Conservation (phyloP, 2,113 vertebrate species). For the Cyprinus carpio region DNA sequence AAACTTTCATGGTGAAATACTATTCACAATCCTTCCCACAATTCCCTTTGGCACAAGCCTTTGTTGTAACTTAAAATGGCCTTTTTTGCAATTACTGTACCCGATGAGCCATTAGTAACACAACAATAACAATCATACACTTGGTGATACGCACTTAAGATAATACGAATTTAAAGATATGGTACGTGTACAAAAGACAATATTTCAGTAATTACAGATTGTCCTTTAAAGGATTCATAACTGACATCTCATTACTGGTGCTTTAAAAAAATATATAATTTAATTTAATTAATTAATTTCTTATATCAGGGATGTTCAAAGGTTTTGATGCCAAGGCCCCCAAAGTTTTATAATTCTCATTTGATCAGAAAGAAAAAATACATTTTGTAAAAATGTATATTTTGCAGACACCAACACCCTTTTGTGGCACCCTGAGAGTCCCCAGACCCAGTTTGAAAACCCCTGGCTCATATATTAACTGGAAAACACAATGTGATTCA, state of each 20-base stretch:
- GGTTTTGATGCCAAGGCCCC: neutral
- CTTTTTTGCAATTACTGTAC: neutral
- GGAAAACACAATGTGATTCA: neutral
- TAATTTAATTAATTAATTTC: no score
- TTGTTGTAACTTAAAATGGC: neutral
- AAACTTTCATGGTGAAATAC: constrained; percentile 11
- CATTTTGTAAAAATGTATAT: no score
- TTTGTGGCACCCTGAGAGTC: neutral
- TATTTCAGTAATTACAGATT: neutral
- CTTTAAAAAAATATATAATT: no score
- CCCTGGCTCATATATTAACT: neutral
- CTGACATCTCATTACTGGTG: neutral
- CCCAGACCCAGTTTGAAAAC: neutral
- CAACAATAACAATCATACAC: neutral
- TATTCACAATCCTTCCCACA: neutral
- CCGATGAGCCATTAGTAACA: neutral
- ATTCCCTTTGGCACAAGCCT: neutral
- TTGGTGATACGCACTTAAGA: neutral
- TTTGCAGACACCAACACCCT: neutral
- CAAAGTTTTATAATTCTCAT: neutral
- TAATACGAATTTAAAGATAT: neutral
- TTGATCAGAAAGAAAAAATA: no score
- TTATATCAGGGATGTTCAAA: neutral
- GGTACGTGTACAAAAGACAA: neutral
- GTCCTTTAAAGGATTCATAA: neutral